Base-by-base conservation (phyloP, 2,888 invertebrate species). In the Octonoba sinensis region DNA sequence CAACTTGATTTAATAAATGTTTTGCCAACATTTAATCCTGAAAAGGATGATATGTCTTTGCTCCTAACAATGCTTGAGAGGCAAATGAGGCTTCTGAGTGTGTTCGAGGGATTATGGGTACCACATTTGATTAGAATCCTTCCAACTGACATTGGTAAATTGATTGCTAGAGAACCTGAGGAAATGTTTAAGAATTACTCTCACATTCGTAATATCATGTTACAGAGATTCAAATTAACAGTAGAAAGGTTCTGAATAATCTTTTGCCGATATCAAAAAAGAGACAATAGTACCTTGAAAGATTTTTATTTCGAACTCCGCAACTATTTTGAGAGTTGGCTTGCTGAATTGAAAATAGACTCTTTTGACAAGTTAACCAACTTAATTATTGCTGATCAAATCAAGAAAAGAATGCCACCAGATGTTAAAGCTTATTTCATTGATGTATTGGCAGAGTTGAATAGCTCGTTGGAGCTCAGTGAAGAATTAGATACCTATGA, bases 211-310 rank as follows among this genome's bases (percentile, higher is more conserved):
- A 16, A 18, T 22, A 59, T 46, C 12, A 20, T 70, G 15, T 59
- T 70, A 22, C 57, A 46, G 44, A 57, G 47, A 20, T 70, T 70
- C 46, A 59, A 70, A 47, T 54, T 59, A 24, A 70, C 59, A 57
- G 36, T 46, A 8, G 22, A 70, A 16, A 2, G 2, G 15, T 70
- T 70, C 15, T 46, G 56, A 57, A 15, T 44, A 18, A 11, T 70
- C 15, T 70, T 70, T 22, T 1, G 46, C 47, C 20, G 59, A 44
- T 57, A 70, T 46, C 57, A 70, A 22, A 47, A 46, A 57, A 15
- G 47, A 1, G 56, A 56, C 2, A 56, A 3, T 22, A n/a, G 22
- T 8, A 11, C 46, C 12, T n/a, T 15, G 70, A 70, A 70, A 70
- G 16, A 70, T 57, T 44, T 59, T 36, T 59, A 49, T 46, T 15